Conservation (phyloP, 2,797 vertebrate species). For the Thalassophryne amazonica region DNA sequence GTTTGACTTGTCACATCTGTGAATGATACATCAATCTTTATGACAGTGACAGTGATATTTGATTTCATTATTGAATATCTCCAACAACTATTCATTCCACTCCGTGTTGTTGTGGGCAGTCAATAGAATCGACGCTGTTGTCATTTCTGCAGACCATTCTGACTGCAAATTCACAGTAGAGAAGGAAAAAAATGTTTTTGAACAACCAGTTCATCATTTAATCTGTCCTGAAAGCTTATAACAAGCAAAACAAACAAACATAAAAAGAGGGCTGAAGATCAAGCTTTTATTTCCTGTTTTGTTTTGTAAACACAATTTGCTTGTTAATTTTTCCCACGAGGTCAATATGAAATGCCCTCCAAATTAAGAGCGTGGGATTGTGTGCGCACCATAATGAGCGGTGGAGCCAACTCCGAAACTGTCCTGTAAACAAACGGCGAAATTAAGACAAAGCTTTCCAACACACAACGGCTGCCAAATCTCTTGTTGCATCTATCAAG, state of each 20-base stretch:
- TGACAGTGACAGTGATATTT: conserved; percentile 15
- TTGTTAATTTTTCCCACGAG: conserved; percentile 5
- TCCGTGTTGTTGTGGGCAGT: conserved; percentile 13
- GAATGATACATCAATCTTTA: background rate
- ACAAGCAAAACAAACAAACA: too few relatives aligned
- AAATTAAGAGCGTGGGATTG: conserved; percentile 13
- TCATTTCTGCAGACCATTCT: conserved; percentile 30
- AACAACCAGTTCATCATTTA: conserved; percentile 40
- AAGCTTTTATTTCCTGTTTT: conserved; percentile 14
- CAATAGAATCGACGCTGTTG: conserved; percentile 43
- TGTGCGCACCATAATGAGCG: conserved; percentile 21
- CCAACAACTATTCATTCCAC: conserved; percentile 27
- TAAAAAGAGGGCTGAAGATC: conserved; percentile 15
- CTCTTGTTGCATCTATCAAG: conserved; percentile 39
- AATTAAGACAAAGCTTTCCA: conserved; percentile 37
- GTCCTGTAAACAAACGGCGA: conserved; percentile 33
- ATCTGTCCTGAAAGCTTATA: conserved; percentile 39
- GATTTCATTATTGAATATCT: conserved; percentile 25
- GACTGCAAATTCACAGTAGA: conserved; percentile 17
- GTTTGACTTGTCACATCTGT: background rate
- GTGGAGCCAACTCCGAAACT: conserved; percentile 21
- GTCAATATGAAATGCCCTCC: conserved; percentile 23
- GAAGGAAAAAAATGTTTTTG: conserved; percentile 1
- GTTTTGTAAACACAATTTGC: conserved; percentile 4
- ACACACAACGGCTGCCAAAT: conserved; percentile 32